Conservation (phyloP, 2,113 vertebrate species). For the Cyanoramphus novaezelandiae region DNA sequence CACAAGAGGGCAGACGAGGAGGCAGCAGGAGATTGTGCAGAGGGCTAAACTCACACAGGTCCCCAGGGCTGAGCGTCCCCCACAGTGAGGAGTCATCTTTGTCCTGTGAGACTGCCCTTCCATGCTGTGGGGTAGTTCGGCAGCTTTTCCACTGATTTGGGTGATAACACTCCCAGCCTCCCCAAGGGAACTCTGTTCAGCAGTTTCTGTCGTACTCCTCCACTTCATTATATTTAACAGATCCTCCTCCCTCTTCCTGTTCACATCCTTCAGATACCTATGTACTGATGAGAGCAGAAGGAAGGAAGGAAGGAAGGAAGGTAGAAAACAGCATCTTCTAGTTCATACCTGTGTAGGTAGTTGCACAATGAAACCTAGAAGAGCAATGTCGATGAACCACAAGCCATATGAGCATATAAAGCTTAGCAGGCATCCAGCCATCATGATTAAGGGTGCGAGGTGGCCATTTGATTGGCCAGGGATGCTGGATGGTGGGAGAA, state of each 20-base stretch:
- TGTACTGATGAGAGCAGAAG: neutral
- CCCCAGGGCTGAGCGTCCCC: neutral
- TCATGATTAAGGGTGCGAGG: neutral
- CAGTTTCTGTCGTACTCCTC: constrained; percentile 20
- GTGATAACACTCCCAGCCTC: neutral
- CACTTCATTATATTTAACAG: constrained; percentile 30
- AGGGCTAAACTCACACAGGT: neutral
- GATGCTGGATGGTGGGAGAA: neutral
- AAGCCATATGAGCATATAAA: neutral
- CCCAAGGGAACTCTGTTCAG: neutral
- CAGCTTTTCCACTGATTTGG: constrained; percentile 15
- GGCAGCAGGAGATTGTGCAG: rapidly evolving
- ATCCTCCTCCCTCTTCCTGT: neutral
- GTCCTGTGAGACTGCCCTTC: neutral
- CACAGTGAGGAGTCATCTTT: neutral
- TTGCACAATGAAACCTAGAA: neutral
- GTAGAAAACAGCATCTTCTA: neutral
- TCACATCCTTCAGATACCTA: neutral
- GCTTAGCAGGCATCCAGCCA: neutral
- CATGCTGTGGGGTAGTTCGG: neutral
- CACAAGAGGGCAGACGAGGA: rapidly evolving
- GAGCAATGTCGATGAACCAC: neutral
- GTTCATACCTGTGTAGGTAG: neutral
- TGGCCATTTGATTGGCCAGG: neutral
- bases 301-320: neutral